Base-by-base conservation (phyloP, 2,113 vertebrate genomes). In the Neolamprologus kungweensis region DNA sequence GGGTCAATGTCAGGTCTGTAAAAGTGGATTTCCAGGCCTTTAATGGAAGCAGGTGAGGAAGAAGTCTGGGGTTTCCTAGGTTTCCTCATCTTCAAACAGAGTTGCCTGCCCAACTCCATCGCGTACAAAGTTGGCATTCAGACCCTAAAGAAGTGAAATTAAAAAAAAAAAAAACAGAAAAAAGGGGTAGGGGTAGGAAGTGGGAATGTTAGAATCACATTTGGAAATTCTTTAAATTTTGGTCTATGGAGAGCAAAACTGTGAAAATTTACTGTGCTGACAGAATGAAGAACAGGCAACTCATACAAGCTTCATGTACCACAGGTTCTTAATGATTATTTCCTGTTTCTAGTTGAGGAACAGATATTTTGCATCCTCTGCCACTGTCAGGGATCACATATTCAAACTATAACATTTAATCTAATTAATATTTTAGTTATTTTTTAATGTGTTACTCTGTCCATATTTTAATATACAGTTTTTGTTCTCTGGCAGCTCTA, bases 41-140 rank as follows among this genome's bases (percentile, higher is more conserved):
- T 93, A 75, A 95, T 93, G 83, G 93, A 60, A n/a, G 90, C 93
- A 7, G 96, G 95, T 85, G 96, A 93, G 71, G 93, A 79, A 23
- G 91, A 92, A 68, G 96, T 90, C 17, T 97, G 97, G 0, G 86
- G 92, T 75, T 95, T 98, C 91, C 94, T 97, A 21, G 89, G 97
- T 95, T 93, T 97, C 96, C 97, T 97, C 97, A 98, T 98, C 95
- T 99, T 99, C 84, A 97, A 97, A 96, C 99, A 99, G 95, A 99
- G 98, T 96, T 98, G 98, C 97, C 98, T 98, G 90, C 97, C 94
- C 93, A 96, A 95, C 95, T 97, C 96, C 97, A 98, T 97, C 96
- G 93, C 94, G 96, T 91, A 96, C 95, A 93, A 96, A 95, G 93
- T 95, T 97, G 88, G 96, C 97, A 90, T 97, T 97, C 96, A 98